A percentile compares a stretch with the other conserved stretches of the same genome.
These are phyloP conservation scores for Pheosia tremula DNA, from an alignment of 2,888 invertebrate species.

Conservation along the genomic window DNA sequence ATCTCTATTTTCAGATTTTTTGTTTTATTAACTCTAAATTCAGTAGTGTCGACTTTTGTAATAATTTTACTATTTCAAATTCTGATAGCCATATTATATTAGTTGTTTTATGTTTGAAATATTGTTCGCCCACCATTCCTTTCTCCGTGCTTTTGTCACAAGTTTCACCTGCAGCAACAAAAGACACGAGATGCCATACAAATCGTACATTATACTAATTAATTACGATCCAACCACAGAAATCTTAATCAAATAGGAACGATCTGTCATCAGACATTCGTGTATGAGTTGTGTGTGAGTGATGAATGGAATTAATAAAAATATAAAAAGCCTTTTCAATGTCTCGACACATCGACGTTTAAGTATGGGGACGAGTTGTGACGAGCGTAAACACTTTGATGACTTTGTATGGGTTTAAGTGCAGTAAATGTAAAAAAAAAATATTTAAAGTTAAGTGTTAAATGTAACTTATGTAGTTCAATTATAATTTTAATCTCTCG, in stretches of 20 bases:
- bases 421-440: slow-evolving; percentile 37
- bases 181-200: not conserved
- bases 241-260: slow-evolving; percentile 52
- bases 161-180: not conserved
- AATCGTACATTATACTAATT: slow-evolving; percentile 1
- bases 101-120: too few species aligned
- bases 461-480: too few species aligned
- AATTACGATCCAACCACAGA: slow-evolving; percentile 34
- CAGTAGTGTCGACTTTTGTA: too few species aligned
- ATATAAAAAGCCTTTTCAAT: slow-evolving; percentile 52
- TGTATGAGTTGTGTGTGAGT: slow-evolving; percentile 34
- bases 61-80: too few species aligned
- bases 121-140: not conserved
- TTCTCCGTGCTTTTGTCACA: not conserved
- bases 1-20: too few species aligned
- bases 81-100: too few species aligned
- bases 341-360: slow-evolving; percentile 43
- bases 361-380: slow-evolving; percentile 62
- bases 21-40: too few species aligned
- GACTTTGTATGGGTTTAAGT: slow-evolving; percentile 44
- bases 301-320: slow-evolving; percentile 67
- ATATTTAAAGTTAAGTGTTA: too few species aligned
- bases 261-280: slow-evolving; percentile 52
- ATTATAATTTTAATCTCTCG: too few species aligned
- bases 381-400: slow-evolving; percentile 56